Evolutionary conservation across 2,797 vertebrate genomes (phyloP).

Genomic region (Notamacropus eugenii): DNA sequence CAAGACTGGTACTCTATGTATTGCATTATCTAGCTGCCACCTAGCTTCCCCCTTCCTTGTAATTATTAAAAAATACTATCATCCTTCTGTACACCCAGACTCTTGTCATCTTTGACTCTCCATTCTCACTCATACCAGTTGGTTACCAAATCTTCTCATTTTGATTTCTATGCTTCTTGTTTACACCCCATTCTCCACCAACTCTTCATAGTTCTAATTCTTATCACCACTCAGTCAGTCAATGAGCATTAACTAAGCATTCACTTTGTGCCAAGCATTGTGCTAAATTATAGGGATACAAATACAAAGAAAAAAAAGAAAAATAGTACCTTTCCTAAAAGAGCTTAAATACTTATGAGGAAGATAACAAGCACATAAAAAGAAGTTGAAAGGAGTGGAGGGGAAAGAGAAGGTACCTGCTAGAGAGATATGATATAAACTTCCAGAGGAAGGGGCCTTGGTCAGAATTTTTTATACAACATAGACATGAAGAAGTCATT

Average conservation of each 20-base stretch:
- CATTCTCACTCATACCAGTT: not conserved
- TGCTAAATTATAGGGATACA: not conserved
- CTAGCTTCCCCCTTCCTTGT: not conserved
- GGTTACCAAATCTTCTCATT: not conserved
- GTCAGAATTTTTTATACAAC: not conserved
- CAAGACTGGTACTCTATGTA: too few species aligned
- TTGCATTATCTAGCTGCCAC: not conserved
- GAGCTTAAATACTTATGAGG: not conserved
- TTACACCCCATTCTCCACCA: not conserved
- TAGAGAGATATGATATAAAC: not conserved
- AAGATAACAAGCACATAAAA: not conserved
- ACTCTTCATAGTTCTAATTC: not conserved
- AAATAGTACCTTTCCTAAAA: not conserved
- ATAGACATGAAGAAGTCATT: not conserved
- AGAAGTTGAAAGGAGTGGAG: not conserved
- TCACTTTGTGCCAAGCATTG: not conserved
- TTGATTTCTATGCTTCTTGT: not conserved
- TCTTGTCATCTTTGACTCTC: not conserved
- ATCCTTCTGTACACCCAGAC: not conserved
- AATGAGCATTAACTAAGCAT: not conserved
- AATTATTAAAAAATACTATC: not conserved
- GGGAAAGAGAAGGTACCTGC: not conserved
- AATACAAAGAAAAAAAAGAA: not conserved
- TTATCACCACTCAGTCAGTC: not conserved
- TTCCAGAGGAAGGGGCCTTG: not conserved